These are phyloP conservation scores for Cerastis rubricosa DNA, from an alignment of 2,888 invertebrate genomes.

Conservation along the genomic window DNA sequence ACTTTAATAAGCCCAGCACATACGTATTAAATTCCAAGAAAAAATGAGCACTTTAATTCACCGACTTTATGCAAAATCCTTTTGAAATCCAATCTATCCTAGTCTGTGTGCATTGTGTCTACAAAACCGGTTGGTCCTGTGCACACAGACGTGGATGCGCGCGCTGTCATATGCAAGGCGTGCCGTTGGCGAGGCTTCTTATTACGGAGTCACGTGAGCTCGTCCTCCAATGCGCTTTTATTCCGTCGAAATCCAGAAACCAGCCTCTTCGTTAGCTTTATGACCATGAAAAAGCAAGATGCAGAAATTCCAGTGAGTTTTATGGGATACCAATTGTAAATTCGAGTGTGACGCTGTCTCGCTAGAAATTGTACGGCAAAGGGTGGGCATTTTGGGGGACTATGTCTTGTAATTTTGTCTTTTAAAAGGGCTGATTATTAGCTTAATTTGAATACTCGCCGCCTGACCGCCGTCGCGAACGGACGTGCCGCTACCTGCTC, in stretches of 20 bases:
- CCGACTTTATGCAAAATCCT: not conserved
- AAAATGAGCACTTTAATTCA: not conserved
- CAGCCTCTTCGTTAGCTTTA: slow-evolving; percentile 23
- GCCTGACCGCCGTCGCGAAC: no score
- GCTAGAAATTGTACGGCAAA: no score
- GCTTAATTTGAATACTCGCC: no score
- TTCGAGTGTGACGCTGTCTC: not conserved
- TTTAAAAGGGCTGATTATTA: no score
- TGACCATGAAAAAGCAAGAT: not conserved
- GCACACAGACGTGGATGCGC: not conserved
- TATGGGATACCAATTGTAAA: not conserved
- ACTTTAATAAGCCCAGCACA: slow-evolving; percentile 2
- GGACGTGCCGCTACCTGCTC: no score
- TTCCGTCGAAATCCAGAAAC: slow-evolving; percentile 8
- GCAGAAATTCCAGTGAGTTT: slow-evolving; percentile 13
- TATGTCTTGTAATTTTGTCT: no score
- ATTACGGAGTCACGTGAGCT: not conserved
- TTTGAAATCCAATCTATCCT: not conserved
- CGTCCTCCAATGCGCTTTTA: slow-evolving; percentile 1
- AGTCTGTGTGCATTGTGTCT: not conserved
- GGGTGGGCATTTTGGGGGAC: no score
- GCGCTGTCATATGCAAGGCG: not conserved
- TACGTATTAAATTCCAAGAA: not conserved
- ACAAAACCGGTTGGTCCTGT: not conserved
- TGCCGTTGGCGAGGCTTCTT: not conserved